Conservation (phyloP, 1,140 invertebrate genomes). For the Leucophenga varia region DNA sequence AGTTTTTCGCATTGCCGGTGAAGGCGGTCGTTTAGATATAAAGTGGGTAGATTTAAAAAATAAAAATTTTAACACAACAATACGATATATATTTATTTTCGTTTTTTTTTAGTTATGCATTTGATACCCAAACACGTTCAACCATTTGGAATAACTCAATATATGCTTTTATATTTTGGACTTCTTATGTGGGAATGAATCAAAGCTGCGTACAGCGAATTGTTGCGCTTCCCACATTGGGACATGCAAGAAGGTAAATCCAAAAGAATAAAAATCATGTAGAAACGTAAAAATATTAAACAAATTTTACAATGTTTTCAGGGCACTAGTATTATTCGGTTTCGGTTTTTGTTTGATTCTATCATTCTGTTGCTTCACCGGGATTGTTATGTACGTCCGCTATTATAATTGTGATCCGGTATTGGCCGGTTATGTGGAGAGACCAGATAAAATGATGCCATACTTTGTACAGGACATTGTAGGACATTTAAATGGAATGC, state of each 20-base stretch:
- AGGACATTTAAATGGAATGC: conserved; percentile 59
- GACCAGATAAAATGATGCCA: conserved; percentile 60
- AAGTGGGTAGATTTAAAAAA: conserved; percentile 61
- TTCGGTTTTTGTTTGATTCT: conserved; percentile 57
- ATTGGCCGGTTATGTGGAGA: conserved; percentile 20
- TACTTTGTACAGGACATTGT: conserved; percentile 65
- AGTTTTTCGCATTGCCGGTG: conserved; percentile 64
- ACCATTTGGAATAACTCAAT: conserved; percentile 38
- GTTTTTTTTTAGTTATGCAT: conserved; percentile 25
- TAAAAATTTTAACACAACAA: background rate
- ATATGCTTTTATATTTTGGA: conserved; percentile 26
- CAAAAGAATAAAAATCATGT: too few relatives aligned
- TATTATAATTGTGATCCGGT: conserved; percentile 73
- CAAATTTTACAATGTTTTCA: conserved; percentile 17
- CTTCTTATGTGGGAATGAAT: conserved; percentile 38
- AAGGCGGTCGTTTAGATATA: conserved; percentile 63
- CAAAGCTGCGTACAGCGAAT: conserved; percentile 50
- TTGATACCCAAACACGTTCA: conserved; percentile 26
- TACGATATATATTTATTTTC: background rate
- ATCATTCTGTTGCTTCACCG: conserved; percentile 62
- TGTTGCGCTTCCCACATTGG: conserved; percentile 37
- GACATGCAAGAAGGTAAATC: conserved; percentile 33
- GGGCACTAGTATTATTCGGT: conserved; percentile 57
- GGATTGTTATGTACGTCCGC: conserved; percentile 69
- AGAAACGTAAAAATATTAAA: too few relatives aligned